phyloP scores from a whole-genome alignment of 2,888 invertebrate genomes.

The Campopleginae sp. region DNA sequence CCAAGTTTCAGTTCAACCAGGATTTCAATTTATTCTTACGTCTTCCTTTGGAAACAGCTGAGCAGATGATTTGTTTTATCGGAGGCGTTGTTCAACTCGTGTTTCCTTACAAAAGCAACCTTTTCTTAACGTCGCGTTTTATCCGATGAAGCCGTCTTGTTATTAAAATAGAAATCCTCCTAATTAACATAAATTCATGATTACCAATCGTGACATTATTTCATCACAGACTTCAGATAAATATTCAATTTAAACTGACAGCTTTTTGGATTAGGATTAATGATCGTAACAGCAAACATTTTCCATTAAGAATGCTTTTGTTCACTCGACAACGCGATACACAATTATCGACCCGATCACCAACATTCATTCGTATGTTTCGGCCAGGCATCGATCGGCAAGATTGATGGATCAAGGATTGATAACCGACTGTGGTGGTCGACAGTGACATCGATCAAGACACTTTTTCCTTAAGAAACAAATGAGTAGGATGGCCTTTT shows the following conservation, averaged over 20 bases:
- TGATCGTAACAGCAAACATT: not conserved
- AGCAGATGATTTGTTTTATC: slow-evolving; percentile 26
- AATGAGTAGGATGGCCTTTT: slow-evolving; percentile 47
- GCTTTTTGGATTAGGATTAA: not conserved
- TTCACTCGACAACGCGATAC: not conserved
- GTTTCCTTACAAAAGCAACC: slow-evolving; percentile 10
- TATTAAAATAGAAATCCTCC: not conserved
- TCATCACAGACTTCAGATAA: not conserved
- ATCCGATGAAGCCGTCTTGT: not conserved
- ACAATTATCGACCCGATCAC: not conserved
- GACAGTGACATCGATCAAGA: slow-evolving; percentile 35
- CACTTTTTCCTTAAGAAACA: slow-evolving; percentile 42
- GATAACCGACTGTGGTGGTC: slow-evolving; percentile 15
- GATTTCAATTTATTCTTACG: slow-evolving; percentile 52
- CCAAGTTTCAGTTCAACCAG: slow-evolving; percentile 42
- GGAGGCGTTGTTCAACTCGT: not conserved
- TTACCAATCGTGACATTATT: not conserved
- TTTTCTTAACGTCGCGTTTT: slow-evolving; percentile 6
- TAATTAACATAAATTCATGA: not conserved
- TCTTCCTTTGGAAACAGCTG: slow-evolving; percentile 35
- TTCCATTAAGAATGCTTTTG: not conserved
- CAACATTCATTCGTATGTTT: not conserved
- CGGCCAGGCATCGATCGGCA: not conserved
- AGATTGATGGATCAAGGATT: slow-evolving; percentile 31
- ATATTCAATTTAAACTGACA: not conserved